Percentiles rank a stretch among this genome's conserved stretches.
phyloP scores from a whole-genome alignment of 2,888 invertebrate species.

The Zhengitettix transpicula region DNA sequence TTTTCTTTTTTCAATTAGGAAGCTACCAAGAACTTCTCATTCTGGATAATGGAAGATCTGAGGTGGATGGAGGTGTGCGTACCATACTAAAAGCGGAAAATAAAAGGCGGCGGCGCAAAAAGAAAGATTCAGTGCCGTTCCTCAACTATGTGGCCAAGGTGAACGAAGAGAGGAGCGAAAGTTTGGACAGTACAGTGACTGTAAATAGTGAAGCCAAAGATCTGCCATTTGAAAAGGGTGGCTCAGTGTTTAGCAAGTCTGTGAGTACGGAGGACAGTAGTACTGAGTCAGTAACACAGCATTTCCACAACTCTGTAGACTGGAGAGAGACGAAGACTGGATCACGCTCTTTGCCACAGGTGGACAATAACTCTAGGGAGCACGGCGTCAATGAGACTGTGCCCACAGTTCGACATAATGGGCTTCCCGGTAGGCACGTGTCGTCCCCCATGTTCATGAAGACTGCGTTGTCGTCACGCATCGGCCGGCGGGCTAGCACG shows the following conservation, averaged over 20 bases:
- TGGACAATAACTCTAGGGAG: neutral
- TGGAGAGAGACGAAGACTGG: neutral
- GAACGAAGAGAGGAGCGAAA: neutral
- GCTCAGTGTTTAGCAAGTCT: neutral
- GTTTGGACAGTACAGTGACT: neutral
- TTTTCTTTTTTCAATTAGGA: conserved; percentile 6
- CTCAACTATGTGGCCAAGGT: neutral
- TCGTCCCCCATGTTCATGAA: conserved; percentile 26
- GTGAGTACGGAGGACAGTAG: neutral
- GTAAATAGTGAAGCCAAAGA: conserved; percentile 1
- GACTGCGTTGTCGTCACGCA: conserved; percentile 26
- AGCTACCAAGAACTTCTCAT: conserved; percentile 10
- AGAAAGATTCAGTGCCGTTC: conserved; percentile 21
- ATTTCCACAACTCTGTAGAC: too few species aligned
- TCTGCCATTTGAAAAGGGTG: neutral
- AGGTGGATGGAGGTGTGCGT: conserved; percentile 26
- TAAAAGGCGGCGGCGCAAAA: conserved; percentile 30
- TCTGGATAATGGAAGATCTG: conserved; percentile 1
- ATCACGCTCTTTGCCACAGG: neutral
- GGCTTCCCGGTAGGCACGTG: neutral
- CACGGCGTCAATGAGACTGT: neutral
- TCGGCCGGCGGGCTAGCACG: neutral
- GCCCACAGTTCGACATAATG: neutral
- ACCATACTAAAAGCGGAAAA: conserved; percentile 19
- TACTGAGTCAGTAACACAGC: neutral